Evolutionary conservation across 23 tunicate genomes (phyloP).

Genomic region (Phallusia fumigata): DNA sequence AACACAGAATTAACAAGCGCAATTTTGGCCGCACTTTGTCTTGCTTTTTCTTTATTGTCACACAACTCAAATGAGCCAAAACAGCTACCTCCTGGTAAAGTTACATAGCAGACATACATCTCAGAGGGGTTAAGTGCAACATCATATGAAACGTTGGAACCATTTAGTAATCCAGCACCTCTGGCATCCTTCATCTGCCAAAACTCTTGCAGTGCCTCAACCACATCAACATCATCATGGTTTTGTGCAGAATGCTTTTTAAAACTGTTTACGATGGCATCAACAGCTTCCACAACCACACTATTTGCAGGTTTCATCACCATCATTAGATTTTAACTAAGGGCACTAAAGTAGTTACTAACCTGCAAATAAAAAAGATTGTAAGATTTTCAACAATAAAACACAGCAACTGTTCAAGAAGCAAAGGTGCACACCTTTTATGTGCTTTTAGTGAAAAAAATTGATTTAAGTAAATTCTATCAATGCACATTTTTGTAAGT

Average conservation of each 20-base stretch:
- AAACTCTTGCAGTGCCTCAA: slow-evolving; percentile 81
- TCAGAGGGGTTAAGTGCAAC: slow-evolving; percentile 9
- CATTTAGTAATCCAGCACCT: not conserved
- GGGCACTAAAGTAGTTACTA: not conserved
- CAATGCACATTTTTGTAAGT: too few relatives aligned
- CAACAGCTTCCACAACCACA: slow-evolving; percentile 41
- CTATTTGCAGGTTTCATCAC: slow-evolving; percentile 16
- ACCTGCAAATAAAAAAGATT: not conserved
- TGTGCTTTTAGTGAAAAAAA: too few relatives aligned
- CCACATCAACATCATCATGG: slow-evolving; percentile 53
- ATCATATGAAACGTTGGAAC: slow-evolving; percentile 35
- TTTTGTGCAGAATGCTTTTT: slow-evolving; percentile 56
- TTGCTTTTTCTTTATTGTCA: slow-evolving; percentile 46
- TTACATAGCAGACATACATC: slow-evolving; percentile 62
- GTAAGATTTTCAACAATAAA: too few relatives aligned
- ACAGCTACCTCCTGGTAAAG: slow-evolving; percentile 84
- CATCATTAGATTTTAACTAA: not conserved
- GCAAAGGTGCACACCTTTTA: too few relatives aligned
- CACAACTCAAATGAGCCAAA: slow-evolving; percentile 58
- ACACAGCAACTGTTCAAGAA: too few relatives aligned
- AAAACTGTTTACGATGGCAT: slow-evolving; percentile 71
- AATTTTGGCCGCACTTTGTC: slow-evolving; percentile 86
- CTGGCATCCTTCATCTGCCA: slow-evolving; percentile 72
- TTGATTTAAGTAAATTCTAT: too few relatives aligned
- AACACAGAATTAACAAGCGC: slow-evolving; percentile 83